Base-by-base conservation (phyloP, 92 coral and sea anemone species). In the Desmophyllum pertusum region DNA sequence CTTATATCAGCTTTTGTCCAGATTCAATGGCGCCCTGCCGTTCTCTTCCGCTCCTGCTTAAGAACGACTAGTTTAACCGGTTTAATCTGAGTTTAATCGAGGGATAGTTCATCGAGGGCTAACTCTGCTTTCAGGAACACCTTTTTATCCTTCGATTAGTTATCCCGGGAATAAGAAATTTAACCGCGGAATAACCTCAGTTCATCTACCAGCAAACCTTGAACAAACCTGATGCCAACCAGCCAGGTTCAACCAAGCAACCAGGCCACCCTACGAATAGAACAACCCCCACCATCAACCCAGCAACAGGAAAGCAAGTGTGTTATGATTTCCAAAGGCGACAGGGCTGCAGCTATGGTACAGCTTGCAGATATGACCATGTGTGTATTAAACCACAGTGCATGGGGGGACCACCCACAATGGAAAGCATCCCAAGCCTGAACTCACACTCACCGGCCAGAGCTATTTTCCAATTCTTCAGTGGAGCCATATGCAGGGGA, bases 271-370 rank as follows among this genome's bases (percentile, higher is more conserved):
- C 63, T 71, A n/a, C n/a, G n/a, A n/a, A n/a, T n/a, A n/a, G n/a
- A n/a, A n/a, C n/a, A n/a, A n/a, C n/a, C n/a, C n/a, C n/a, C n/a
- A n/a, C 87, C 27, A 75, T 65, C 57, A 84, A 84, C 61, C 88
- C 68, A 45, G 43, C 67, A 8, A 84, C 75, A 72, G 80, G 86
- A 61, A 83, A 71, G 73, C 86, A 73, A 48, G 80, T 83, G 86
- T 83, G 71, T 30, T 84, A 63, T 64, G 81, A 83, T 63, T 83
- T 83, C 40, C 81, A 83, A 83, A 4, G 41, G 42, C 29, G 81
- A 23, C 87, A 75, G 36, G 87, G 85, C 76, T 81, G 85, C 76
- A 81, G 51, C 76, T 81, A 69, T 81, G 85, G 78, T 36, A 66
- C 77, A 69, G 38, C 70, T 48, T 83, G 75, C 75, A 83, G 40